These are phyloP conservation scores for Rhadinocentrus ornatus DNA, from an alignment of 2,797 vertebrate genomes.

Conservation along the genomic window DNA sequence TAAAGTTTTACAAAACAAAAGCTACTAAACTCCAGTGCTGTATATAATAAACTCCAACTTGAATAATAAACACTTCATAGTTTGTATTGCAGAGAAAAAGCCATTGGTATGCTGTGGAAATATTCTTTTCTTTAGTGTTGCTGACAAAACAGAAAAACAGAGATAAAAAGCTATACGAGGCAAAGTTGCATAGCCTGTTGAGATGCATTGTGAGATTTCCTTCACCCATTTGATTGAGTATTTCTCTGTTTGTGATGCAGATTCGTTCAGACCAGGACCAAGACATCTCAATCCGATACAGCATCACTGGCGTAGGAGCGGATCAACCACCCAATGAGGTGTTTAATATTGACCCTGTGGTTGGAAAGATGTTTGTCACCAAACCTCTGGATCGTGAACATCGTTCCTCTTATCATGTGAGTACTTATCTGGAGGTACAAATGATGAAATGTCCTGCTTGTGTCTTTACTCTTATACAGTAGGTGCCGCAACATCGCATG, in stretches of 20 bases:
- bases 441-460: constrained; percentile 9
- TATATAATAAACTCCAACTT: constrained; percentile 37
- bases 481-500: neutral
- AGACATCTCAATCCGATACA: constrained; percentile 95
- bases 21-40: constrained; percentile 34
- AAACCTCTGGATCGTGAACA: constrained; percentile 94
- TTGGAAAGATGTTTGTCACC: constrained; percentile 95
- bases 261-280: constrained; percentile 97
- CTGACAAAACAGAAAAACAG: neutral
- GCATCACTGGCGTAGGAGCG: constrained; percentile 94
- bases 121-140: constrained; percentile 24
- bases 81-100: constrained; percentile 3
- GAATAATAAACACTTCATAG: constrained; percentile 44
- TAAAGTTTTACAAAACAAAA: constrained; percentile 36
- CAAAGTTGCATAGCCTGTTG: neutral
- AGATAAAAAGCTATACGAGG: neutral
- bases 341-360: constrained; percentile 93
- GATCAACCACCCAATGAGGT: constrained; percentile 97
- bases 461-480: constrained; percentile 10
- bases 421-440: constrained; percentile 46
- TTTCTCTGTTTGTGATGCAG: constrained; percentile 74
- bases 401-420: constrained; percentile 94
- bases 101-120: neutral
- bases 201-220: neutral
- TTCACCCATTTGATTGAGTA: constrained; percentile 4